Conservation (phyloP, 1,140 invertebrate genomes). For the Drosophila nannoptera region DNA sequence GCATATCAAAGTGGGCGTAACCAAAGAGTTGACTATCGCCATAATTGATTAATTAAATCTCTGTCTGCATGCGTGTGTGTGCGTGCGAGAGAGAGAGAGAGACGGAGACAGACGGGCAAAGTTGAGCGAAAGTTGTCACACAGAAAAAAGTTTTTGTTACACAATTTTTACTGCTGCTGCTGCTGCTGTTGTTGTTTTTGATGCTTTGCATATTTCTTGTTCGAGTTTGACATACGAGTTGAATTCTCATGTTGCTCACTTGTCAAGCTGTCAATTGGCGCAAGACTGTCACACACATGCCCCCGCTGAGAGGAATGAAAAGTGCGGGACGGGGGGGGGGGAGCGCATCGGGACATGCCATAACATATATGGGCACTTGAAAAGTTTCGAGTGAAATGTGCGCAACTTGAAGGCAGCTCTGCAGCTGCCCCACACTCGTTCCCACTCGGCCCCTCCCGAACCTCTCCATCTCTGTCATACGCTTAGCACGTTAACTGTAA, state of each 20-base stretch:
- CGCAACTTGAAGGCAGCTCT: constrained; percentile 33
- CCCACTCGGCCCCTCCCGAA: constrained; percentile 6
- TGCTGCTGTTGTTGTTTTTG: constrained; percentile 32
- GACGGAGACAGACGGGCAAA: constrained; percentile 40
- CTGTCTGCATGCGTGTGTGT: constrained; percentile 45
- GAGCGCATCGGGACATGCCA: constrained; percentile 50
- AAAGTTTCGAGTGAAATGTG: constrained; percentile 71
- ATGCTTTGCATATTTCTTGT: constrained; percentile 63
- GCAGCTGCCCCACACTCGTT: constrained; percentile 13
- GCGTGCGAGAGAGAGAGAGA: constrained; percentile 5
- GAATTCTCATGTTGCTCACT: constrained; percentile 77
- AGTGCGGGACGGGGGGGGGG: constrained; percentile 13
- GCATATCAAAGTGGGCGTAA: constrained; percentile 11
- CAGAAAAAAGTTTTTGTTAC: constrained; percentile 60
- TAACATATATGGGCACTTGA: constrained; percentile 75
- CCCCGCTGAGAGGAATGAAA: constrained; percentile 4
- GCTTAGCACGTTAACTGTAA: constrained; percentile 60
- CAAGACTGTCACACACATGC: constrained; percentile 50
- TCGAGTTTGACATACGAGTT: constrained; percentile 61
- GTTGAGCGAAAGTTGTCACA: constrained; percentile 66
- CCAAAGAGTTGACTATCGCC: constrained; percentile 62
- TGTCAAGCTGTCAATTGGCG: constrained; percentile 75
- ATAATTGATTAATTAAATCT: constrained; percentile 77
- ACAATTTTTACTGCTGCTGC: constrained; percentile 30
- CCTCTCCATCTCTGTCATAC: neutral